Conservation (phyloP, 2,113 vertebrate species). For the Danio rerio region DNA sequence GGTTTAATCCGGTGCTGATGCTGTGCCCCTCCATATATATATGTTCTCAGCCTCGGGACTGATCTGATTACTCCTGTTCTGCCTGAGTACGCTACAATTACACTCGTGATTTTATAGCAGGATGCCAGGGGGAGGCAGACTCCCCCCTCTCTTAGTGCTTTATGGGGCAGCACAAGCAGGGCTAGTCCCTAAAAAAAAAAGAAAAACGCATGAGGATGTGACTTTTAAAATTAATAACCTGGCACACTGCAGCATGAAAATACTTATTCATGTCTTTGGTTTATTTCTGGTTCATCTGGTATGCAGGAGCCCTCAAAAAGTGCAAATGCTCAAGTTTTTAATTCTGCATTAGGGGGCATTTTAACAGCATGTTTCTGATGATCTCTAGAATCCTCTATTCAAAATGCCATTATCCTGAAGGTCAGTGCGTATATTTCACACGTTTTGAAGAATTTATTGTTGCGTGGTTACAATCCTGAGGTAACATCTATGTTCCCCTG, state of each 20-base stretch:
- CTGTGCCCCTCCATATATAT: constrained; percentile 60
- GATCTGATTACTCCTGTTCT: constrained; percentile 76
- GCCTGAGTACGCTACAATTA: constrained; percentile 76
- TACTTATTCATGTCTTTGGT: constrained; percentile 1
- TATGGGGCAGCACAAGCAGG: constrained; percentile 29
- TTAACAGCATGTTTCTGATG: neutral
- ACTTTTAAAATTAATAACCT: constrained; percentile 28
- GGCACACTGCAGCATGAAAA: neutral
- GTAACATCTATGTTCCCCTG: neutral
- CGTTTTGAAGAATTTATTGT: neutral
- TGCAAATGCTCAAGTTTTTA: neutral
- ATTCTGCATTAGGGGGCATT: neutral
- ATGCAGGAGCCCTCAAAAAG: neutral
- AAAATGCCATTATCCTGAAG: neutral
- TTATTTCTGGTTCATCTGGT: constrained; percentile 7
- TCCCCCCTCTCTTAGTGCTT: constrained; percentile 26
- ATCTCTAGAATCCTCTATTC: neutral
- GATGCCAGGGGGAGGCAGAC: constrained; percentile 47
- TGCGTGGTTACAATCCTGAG: neutral
- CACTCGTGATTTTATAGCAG: constrained; percentile 71
- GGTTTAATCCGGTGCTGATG: constrained; percentile 71
- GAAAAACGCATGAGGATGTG: constrained; percentile 11
- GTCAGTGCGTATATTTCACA: neutral
- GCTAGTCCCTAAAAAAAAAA: constrained; percentile 28
- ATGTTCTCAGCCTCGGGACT: constrained; percentile 66